Percentiles rank a stretch among this genome's conserved stretches.
These are phyloP conservation scores for Mirounga angustirostris DNA, from an alignment of 2,113 vertebrate species.

Conservation along the genomic window DNA sequence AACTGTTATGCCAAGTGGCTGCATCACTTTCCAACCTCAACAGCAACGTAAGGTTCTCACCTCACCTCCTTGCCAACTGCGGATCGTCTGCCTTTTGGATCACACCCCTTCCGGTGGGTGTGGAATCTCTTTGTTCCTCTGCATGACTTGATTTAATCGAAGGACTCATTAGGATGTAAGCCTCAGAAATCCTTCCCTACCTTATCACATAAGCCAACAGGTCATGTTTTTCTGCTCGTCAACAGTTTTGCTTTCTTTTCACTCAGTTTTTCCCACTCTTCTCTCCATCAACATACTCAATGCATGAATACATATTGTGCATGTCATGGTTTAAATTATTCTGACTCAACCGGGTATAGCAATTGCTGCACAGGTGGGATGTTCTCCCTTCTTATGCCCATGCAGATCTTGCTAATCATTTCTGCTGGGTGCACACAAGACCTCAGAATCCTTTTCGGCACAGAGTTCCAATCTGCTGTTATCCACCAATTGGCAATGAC, in stretches of 20 bases:
- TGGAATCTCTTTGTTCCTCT: not conserved
- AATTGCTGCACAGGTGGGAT: not conserved
- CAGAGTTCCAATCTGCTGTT: not conserved
- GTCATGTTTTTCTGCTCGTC: not conserved
- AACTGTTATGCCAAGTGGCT: not conserved
- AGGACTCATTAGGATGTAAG: not conserved
- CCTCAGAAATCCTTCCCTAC: not conserved
- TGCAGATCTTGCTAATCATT: not conserved
- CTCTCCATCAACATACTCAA: not conserved
- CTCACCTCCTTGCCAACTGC: not conserved
- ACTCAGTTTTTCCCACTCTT: not conserved
- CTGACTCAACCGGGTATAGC: not conserved
- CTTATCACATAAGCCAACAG: not conserved
- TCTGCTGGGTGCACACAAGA: not conserved
- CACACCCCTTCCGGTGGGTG: not conserved
- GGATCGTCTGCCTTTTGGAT: not conserved
- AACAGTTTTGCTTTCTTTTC: not conserved
- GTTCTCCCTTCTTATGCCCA: not conserved
- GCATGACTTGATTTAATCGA: not conserved
- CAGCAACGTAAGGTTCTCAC: not conserved
- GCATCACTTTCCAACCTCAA: not conserved
- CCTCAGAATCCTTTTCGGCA: not conserved
- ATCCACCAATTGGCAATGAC: not conserved
- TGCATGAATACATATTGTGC: not conserved
- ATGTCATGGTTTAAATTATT: slow-evolving; percentile 34